A percentile compares a stretch with the other conserved stretches of the same genome.
phyloP scores from a whole-genome alignment of 2,888 invertebrate genomes.

The Bedellia somnulentella region DNA sequence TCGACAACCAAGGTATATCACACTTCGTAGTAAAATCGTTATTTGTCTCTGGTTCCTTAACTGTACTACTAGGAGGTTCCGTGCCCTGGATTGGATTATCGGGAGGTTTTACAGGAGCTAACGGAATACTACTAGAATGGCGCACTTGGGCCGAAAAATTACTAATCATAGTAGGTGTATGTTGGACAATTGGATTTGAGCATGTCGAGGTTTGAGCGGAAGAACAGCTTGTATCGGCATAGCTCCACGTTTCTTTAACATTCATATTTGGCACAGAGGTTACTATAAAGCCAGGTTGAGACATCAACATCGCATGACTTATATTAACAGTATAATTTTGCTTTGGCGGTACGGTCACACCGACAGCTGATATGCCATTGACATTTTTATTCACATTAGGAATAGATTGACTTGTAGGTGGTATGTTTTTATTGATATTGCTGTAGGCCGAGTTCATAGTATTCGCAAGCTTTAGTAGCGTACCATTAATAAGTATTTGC shows the following conservation, averaged over 20 bases:
- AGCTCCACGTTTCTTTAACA: constrained; percentile 51
- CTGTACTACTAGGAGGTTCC: constrained; percentile 49
- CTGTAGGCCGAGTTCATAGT: constrained; percentile 34
- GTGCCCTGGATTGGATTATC: constrained; percentile 52
- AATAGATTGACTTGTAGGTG: constrained; percentile 36
- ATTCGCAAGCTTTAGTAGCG: constrained; percentile 46
- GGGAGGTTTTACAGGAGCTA: constrained; percentile 47
- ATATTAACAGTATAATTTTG: constrained; percentile 54
- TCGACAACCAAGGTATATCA: constrained; percentile 53
- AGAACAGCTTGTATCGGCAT: constrained; percentile 26
- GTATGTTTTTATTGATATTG: constrained; percentile 30
- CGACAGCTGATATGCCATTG: constrained; percentile 40
- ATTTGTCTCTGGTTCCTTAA: constrained; percentile 21
- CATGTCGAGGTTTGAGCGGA: constrained; percentile 27
- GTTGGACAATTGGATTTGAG: constrained; percentile 36
- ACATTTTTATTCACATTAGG: constrained; percentile 47
- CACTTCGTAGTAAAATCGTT: constrained; percentile 33
- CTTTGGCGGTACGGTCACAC: constrained; percentile 54
- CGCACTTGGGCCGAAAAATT: constrained; percentile 34
- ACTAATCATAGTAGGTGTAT: constrained; percentile 34
- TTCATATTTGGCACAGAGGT: constrained; percentile 58
- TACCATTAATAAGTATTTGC: constrained; percentile 53
- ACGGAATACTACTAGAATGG: constrained; percentile 48
- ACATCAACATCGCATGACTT: constrained; percentile 47
- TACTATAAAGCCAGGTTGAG: constrained; percentile 50